A percentile compares a stretch with the other conserved stretches of the same genome.
Conservation (phyloP, 2,888 invertebrate genomes). For the Cerastis rubricosa region DNA sequence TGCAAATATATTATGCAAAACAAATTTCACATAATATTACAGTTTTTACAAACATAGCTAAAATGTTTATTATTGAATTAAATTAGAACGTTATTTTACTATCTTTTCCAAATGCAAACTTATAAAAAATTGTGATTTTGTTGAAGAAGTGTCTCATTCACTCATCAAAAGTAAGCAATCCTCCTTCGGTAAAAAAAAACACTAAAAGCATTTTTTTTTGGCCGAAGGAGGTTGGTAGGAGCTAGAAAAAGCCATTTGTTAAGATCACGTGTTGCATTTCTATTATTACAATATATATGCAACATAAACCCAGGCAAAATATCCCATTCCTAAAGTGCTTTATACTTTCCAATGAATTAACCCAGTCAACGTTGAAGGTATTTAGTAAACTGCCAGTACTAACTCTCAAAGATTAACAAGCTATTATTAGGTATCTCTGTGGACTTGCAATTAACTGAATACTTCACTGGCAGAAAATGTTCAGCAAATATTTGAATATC, state of each 20-base stretch:
- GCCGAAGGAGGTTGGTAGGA: background rate
- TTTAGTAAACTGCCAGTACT: conserved; percentile 25
- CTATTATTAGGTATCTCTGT: conserved; percentile 35
- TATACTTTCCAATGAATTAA: conserved; percentile 16
- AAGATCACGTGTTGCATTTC: background rate
- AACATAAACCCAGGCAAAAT: background rate
- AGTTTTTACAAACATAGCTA: background rate
- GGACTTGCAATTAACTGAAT: conserved; percentile 43
- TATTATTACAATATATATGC: background rate
- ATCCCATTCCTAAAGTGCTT: background rate
- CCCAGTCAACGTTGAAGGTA: conserved; percentile 10
- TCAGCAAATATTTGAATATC: conserved; percentile 28
- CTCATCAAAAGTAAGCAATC: background rate
- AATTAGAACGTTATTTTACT: background rate
- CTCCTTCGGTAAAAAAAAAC: too few species aligned
- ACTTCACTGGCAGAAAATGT: conserved; percentile 29
- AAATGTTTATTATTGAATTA: background rate
- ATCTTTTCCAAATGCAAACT: background rate
- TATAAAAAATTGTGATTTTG: background rate
- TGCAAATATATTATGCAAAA: background rate
- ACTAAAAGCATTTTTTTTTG: background rate
- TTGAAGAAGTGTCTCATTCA: background rate
- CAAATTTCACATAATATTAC: background rate
- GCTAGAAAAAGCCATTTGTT: background rate
- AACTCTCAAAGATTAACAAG: conserved; percentile 39